A percentile compares a stretch with the other conserved stretches of the same genome.
Conservation (phyloP, 2,888 invertebrate genomes). For the Leptopterna dolabrata region DNA sequence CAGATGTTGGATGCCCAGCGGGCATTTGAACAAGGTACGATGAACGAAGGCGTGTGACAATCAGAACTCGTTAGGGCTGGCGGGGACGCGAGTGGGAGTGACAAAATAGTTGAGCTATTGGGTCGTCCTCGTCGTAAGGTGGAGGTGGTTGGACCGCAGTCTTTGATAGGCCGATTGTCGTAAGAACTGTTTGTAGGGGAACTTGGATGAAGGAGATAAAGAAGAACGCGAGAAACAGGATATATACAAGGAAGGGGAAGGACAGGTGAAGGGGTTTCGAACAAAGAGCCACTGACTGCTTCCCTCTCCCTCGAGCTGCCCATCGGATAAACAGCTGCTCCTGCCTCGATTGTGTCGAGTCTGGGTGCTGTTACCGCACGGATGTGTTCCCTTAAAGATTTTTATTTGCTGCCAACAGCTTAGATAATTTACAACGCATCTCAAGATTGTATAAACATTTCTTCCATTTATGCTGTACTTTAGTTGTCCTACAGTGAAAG, state of each 20-base stretch:
- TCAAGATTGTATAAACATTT: no score
- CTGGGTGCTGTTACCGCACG: no score
- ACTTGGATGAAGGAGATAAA: not conserved
- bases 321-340: not conserved
- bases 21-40: not conserved
- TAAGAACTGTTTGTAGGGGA: not conserved
- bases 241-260: not conserved
- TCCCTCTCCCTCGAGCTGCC: not conserved
- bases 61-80: not conserved
- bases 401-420: no score
- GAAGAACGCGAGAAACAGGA: not conserved
- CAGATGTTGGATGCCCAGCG: not conserved
- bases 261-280: not conserved
- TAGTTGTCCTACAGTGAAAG: no score
- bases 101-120: not conserved
- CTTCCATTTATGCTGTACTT: no score
- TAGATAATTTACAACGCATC: no score
- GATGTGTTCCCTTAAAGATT: no score
- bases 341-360: not conserved
- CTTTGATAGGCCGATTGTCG: constrained; percentile 7
- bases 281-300: not conserved
- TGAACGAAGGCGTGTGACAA: constrained; percentile 7
- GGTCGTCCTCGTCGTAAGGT: not conserved
- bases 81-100: not conserved
- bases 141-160: not conserved